Evolutionary conservation across 30 jellyfish, hydroid and myxozoan genomes (phyloP).

Genomic region (Cassiopea xamachana): DNA sequence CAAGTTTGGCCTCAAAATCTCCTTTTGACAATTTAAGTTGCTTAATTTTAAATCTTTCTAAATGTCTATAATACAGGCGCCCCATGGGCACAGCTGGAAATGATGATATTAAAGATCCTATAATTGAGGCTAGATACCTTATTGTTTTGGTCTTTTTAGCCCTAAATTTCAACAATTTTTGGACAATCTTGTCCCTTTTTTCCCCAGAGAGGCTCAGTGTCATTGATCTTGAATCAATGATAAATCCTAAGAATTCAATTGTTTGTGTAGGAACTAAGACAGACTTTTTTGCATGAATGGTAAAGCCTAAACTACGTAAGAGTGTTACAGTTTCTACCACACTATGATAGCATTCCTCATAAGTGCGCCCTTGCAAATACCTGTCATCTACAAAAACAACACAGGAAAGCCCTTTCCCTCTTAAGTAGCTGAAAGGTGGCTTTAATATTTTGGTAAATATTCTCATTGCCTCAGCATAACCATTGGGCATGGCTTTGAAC

Average conservation of each 20-base stretch:
- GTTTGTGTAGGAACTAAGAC: constrained; percentile 51
- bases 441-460: constrained; percentile 61
- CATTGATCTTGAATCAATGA: constrained; percentile 37
- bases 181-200: constrained; percentile 12
- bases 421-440: constrained; percentile 39
- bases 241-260: constrained; percentile 40
- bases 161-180: not conserved
- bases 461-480: constrained; percentile 52
- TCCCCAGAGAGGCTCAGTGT: constrained; percentile 10
- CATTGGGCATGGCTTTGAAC: constrained; percentile 45
- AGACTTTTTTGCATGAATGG: constrained; percentile 49
- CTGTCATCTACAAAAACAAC: constrained; percentile 60
- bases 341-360: constrained; percentile 44
- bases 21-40: constrained; percentile 44
- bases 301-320: constrained; percentile 41
- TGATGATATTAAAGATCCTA: constrained; percentile 38
- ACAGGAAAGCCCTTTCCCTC: constrained; percentile 42
- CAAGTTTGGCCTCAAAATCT: constrained; percentile 32
- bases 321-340: constrained; percentile 38
- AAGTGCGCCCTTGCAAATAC: constrained; percentile 36
- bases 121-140: constrained; percentile 38
- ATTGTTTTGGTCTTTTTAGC: constrained; percentile 3
- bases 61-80: constrained; percentile 44
- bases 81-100: constrained; percentile 66
- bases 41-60: constrained; percentile 31